These are phyloP conservation scores for Bedellia somnulentella DNA, from an alignment of 2,888 invertebrate genomes.

Conservation along the genomic window DNA sequence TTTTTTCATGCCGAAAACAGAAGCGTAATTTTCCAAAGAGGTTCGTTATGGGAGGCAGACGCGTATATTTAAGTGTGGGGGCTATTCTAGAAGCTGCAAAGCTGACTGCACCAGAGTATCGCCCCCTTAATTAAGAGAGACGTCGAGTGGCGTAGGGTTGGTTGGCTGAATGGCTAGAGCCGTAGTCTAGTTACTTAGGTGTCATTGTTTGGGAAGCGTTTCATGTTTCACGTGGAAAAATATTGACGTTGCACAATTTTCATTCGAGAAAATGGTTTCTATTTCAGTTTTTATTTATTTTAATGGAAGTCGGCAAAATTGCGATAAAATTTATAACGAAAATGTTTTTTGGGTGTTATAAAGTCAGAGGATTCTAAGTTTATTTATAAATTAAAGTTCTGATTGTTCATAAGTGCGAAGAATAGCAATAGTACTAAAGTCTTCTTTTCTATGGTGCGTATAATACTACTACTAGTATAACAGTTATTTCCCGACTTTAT, in stretches of 20 bases:
- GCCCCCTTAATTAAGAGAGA: conserved; percentile 51
- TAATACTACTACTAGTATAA: too few relatives aligned
- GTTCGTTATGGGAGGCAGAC: conserved; percentile 45
- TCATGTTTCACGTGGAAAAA: conserved; percentile 26
- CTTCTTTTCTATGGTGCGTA: too few relatives aligned
- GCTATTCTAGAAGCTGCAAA: conserved; percentile 21
- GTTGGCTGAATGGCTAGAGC: conserved; percentile 21
- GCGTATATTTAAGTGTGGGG: conserved; percentile 41
- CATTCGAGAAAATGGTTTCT: too few relatives aligned
- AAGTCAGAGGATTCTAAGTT: too few relatives aligned
- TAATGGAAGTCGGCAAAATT: too few relatives aligned
- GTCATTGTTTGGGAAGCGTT: conserved; percentile 33
- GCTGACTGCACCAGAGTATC: conserved; percentile 39
- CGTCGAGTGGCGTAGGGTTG: conserved; percentile 28
- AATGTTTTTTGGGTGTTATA: too few relatives aligned
- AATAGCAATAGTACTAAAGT: too few relatives aligned
- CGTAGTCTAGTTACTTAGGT: conserved; percentile 24
- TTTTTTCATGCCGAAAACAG: conserved; percentile 14
- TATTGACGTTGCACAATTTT: conserved; percentile 8
- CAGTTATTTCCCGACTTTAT: too few relatives aligned
- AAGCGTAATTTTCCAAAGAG: conserved; percentile 42
- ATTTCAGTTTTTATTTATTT: too few relatives aligned
- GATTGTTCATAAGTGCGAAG: too few relatives aligned
- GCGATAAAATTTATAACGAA: too few relatives aligned
- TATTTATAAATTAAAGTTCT: too few relatives aligned